Conservation (phyloP, 2,113 vertebrate genomes). For the Vulpes ferrilata region DNA sequence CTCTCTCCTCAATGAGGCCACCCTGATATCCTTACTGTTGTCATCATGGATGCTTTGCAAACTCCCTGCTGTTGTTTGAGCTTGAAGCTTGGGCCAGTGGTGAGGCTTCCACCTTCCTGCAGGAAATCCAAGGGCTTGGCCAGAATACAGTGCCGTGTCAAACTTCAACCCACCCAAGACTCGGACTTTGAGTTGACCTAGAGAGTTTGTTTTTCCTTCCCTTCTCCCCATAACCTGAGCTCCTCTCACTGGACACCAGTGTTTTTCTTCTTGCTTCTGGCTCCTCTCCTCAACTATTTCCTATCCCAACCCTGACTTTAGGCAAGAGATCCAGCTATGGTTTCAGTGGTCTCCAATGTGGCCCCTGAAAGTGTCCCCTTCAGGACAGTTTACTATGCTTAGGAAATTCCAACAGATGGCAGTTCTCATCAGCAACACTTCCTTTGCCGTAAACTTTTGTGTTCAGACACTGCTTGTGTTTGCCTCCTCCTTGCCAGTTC, state of each 20-base stretch:
- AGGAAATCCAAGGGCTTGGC: neutral
- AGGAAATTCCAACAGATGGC: neutral
- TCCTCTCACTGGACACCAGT: neutral
- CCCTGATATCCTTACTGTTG: neutral
- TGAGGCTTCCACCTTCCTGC: neutral
- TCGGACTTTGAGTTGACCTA: neutral
- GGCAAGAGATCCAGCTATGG: neutral
- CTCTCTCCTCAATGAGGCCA: neutral
- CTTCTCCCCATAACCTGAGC: neutral
- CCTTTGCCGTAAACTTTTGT: neutral
- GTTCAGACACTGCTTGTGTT: neutral
- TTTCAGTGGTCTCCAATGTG: neutral
- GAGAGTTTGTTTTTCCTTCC: neutral
- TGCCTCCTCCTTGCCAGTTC: neutral
- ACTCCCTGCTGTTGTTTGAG: neutral
- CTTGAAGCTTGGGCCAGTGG: rapidly evolving
- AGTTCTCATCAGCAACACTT: neutral
- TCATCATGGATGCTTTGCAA: neutral
- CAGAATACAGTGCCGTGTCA: rapidly evolving
- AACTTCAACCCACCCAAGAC: neutral
- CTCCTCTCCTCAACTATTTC: neutral
- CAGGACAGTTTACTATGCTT: neutral
- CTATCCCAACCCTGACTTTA: neutral
- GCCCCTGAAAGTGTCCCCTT: neutral
- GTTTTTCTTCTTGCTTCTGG: neutral